Base-by-base conservation (phyloP, 2,797 vertebrate genomes). In the Neosilurus mollespiculum region DNA sequence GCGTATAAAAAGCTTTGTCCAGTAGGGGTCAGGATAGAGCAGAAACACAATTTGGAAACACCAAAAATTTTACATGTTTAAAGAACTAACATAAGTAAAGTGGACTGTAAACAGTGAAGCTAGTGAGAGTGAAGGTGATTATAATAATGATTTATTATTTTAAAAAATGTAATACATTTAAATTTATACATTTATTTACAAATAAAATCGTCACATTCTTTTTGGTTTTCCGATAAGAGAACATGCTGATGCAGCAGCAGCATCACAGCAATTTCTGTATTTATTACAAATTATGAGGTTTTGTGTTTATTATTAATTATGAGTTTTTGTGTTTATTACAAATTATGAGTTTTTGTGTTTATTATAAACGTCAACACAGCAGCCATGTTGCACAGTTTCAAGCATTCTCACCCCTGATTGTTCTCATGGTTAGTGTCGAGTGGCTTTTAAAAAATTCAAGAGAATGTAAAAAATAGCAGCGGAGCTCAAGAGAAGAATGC, bases 381-480 rank as follows among this genome's bases (percentile, higher is more conserved):
- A 77, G 54, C 30, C 18, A 37, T 22, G 34, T 76, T 16, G 1
- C 12, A 15, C 24, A 2, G 1, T 34, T 34, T 58, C 22, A 58
- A 34, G 54, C 54, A 22, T 43, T 43, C 43, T 43, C 43, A 43
- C 0, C 43, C 43, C 43, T 43, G 43, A 43, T 61, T 10, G 30
- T 78, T 61, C 22, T 62, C 16, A 51, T n/a, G 15, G 30, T 69
- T 18, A 10, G 22, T 2, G 69, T 71, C 43, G 11, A 11, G 24
- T 11, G 71, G 71, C 53, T 72, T 7, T 43, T 54, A 30, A 56
- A 73, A 18, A 43, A 37, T 78, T 22, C 12, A 16, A 0, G 8
- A 22, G 9, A 77, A 49, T 4, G 64, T 80, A 56, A 67, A 80
- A 56, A 69, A 58, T 66, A 80, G 78, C 51, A 30, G n/a, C 20